Conservation (phyloP, 2,113 vertebrate genomes). For the Cyanocitta stelleri region DNA sequence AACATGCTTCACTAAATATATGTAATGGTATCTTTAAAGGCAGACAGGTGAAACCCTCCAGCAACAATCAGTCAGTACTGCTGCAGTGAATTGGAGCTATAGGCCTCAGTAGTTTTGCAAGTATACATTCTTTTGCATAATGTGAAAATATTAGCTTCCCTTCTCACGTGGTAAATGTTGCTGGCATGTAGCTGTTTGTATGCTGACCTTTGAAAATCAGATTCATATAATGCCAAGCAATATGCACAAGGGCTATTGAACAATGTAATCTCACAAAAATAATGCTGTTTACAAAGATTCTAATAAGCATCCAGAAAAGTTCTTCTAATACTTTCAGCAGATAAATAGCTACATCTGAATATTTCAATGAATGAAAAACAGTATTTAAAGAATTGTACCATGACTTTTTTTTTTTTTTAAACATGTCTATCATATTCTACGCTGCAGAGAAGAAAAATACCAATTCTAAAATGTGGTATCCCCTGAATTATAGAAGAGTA, state of each 20-base stretch:
- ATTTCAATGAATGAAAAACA: background rate
- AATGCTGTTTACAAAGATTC: background rate
- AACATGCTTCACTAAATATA: background rate
- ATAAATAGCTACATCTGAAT: background rate
- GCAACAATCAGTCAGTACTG: accelerated
- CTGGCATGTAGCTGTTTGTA: background rate
- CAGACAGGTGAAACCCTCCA: background rate
- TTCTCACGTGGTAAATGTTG: background rate
- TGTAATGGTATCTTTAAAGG: background rate
- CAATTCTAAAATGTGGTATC: background rate
- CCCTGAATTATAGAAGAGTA: background rate
- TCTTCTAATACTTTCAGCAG: background rate
- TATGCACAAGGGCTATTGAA: background rate
- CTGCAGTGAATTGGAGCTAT: background rate
- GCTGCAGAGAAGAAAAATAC: background rate
- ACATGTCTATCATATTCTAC: background rate
- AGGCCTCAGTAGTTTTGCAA: background rate
- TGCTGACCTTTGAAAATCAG: background rate
- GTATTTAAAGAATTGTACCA: background rate
- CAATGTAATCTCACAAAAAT: background rate
- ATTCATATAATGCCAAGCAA: background rate
- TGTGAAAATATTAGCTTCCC: background rate
- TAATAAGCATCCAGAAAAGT: background rate
- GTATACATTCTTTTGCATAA: background rate
- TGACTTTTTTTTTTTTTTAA: background rate